phyloP scores from a whole-genome alignment of 2,888 invertebrate genomes.

The Masnerella sp. region DNA sequence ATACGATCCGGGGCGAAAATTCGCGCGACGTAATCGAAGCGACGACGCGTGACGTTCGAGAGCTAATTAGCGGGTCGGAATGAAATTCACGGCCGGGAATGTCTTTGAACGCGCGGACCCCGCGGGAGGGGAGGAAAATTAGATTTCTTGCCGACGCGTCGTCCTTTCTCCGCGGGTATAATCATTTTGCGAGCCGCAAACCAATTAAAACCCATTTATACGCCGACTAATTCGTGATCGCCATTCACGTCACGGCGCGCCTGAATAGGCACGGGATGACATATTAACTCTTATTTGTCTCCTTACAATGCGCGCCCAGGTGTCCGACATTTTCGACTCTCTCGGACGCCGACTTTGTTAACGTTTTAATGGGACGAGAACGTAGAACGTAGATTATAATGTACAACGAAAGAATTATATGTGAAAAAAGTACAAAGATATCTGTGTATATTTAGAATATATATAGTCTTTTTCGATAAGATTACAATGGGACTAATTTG shows the following conservation, averaged over 20 bases:
- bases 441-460: too few species aligned
- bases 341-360: constrained; percentile 50
- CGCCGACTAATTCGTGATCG: constrained; percentile 72
- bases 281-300: constrained; percentile 77
- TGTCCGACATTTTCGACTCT: constrained; percentile 73
- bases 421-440: too few species aligned
- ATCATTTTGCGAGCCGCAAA: constrained; percentile 53
- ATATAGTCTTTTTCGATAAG: too few species aligned
- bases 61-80: constrained; percentile 52
- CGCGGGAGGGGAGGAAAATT: constrained; percentile 26
- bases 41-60: constrained; percentile 53
- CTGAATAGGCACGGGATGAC: constrained; percentile 73
- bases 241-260: constrained; percentile 67
- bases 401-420: too few species aligned
- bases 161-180: constrained; percentile 26
- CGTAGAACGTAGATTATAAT: neutral
- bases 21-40: constrained; percentile 41
- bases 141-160: constrained; percentile 50
- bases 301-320: constrained; percentile 73
- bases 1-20: constrained; percentile 40
- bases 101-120: constrained; percentile 36
- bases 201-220: constrained; percentile 75
- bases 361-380: too few species aligned
- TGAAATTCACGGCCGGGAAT: constrained; percentile 49
- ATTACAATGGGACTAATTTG: too few species aligned